Percentiles rank a stretch among this genome's conserved stretches.
Conservation (phyloP, 2,797 vertebrate species). For the Phylloscopus collybita region DNA sequence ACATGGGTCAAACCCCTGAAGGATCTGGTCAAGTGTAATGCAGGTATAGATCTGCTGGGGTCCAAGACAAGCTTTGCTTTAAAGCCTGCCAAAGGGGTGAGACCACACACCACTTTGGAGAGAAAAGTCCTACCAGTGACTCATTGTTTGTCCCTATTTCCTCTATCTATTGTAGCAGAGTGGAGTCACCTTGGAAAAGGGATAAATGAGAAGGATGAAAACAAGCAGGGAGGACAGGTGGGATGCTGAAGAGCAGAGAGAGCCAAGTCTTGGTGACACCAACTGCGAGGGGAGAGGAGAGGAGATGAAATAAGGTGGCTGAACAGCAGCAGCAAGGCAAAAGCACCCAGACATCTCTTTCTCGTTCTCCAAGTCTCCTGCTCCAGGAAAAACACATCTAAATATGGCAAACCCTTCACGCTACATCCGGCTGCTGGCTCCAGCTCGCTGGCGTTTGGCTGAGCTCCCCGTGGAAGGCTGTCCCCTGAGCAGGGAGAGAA, state of each 20-base stretch:
- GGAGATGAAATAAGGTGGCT: neutral
- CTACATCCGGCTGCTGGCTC: neutral
- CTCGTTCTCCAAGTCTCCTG: neutral
- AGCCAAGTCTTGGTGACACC: neutral
- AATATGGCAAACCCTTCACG: neutral
- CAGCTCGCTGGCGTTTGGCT: neutral
- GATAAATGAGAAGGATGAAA: neutral
- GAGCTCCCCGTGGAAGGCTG: neutral
- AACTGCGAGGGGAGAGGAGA: neutral
- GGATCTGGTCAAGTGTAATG: neutral
- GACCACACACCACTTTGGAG: neutral
- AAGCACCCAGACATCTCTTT: neutral
- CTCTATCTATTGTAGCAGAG: neutral
- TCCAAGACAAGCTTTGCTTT: neutral
- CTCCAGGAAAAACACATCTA: slow-evolving; percentile 24
- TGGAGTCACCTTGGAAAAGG: neutral
- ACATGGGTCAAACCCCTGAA: neutral
- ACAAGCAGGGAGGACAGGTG: neutral
- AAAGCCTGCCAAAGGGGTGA: neutral
- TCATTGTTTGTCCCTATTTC: neutral
- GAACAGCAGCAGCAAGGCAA: neutral
- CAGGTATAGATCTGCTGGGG: neutral
- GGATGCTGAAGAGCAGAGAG: neutral
- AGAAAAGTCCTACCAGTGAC: neutral
- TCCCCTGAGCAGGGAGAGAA: neutral